Evolutionary conservation across 1,140 invertebrate species (phyloP), one percentile per base, ranked within the genome.

Genomic region (Pseudomyrmex dendroicus): DNA sequence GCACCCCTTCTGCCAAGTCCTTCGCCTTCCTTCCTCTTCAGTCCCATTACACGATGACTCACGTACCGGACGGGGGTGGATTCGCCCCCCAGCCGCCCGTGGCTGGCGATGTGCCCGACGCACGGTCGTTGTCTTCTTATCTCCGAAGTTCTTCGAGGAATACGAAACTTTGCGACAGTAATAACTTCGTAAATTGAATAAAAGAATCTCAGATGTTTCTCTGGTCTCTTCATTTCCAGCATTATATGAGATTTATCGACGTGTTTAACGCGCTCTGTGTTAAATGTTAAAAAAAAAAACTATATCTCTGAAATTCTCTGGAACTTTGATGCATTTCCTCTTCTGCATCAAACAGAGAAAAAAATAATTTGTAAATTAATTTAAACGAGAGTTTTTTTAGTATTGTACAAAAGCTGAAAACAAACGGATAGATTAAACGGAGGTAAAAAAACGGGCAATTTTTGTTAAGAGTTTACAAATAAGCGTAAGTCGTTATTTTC

Each of bases 1-100:
- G 84, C 84, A 85, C 83, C 72, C 85, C 83, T 90, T 84, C 83
- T 64, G 20, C 82, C 84, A 68, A 62, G 67, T 46, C 68, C 83
- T 86, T 35, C 35, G 35, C 35, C 35, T 86, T 84, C 78, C 63
- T 78, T 76, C 73, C 73, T 86, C 59, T 84, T 84, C 83, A 68
- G 48, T 77, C 86, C 86, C 61, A 57, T 76, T 77, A 64, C 72
- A 82, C n/a, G 50, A 50, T 83, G 82, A 83, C 73, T 83, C 82
- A 83, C 76, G 66, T 66, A 46, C 77, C n/a, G 72, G 35, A 35
- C 13, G 50, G 72, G 80, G 73, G 73, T 77, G 57, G 62, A 35
- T 83, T 56, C 44, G 20, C 50, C 25, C 2, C 52, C 52, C 76
- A 17, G 52, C 25, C 2, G 3, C 25, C 46, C 64, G 57, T 25